Percentiles rank a stretch among this genome's conserved stretches.
Evolutionary conservation across 2,797 vertebrate genomes (phyloP).

Genomic region (Xiphophorus birchmanni): DNA sequence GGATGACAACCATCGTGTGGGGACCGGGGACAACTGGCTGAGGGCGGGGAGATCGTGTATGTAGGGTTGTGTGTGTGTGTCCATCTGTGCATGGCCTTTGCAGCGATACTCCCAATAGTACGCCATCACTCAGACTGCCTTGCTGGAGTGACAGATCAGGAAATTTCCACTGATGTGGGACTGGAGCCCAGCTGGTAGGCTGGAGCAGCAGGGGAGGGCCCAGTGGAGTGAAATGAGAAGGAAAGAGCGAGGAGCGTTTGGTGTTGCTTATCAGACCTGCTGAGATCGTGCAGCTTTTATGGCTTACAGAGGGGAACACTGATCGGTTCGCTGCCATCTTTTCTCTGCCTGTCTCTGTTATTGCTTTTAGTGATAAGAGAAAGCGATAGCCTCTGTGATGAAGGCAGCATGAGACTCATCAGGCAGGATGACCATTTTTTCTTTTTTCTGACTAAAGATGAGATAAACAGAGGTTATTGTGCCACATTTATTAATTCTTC

Average conservation of each 20-base stretch:
- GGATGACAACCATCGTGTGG: constrained; percentile 63
- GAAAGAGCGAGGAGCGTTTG: constrained; percentile 31
- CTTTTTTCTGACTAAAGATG: constrained; percentile 18
- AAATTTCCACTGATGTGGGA: constrained; percentile 73
- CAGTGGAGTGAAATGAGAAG: constrained; percentile 44
- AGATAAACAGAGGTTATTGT: constrained; percentile 46
- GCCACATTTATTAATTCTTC: constrained; percentile 42
- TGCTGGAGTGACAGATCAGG: constrained; percentile 70
- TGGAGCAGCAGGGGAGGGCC: constrained; percentile 32
- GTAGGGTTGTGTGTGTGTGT: background rate
- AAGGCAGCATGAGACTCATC: constrained; percentile 42
- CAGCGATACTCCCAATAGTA: constrained; percentile 41
- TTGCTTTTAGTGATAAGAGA: constrained; percentile 56
- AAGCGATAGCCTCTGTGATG: constrained; percentile 50
- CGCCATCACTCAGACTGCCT: constrained; percentile 51
- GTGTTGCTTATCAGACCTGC: constrained; percentile 68
- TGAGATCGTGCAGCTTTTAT: constrained; percentile 57
- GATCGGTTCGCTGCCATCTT: constrained; percentile 58
- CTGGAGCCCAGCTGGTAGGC: constrained; percentile 64
- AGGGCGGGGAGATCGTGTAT: constrained; percentile 21
- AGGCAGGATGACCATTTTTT: constrained; percentile 26
- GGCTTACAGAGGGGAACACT: constrained; percentile 44
- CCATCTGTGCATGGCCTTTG: constrained; percentile 44
- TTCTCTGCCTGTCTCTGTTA: constrained; percentile 44
- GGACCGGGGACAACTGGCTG: constrained; percentile 41